Conservation (phyloP, 2,888 invertebrate genomes). For the Camptogramma bilineatum region DNA sequence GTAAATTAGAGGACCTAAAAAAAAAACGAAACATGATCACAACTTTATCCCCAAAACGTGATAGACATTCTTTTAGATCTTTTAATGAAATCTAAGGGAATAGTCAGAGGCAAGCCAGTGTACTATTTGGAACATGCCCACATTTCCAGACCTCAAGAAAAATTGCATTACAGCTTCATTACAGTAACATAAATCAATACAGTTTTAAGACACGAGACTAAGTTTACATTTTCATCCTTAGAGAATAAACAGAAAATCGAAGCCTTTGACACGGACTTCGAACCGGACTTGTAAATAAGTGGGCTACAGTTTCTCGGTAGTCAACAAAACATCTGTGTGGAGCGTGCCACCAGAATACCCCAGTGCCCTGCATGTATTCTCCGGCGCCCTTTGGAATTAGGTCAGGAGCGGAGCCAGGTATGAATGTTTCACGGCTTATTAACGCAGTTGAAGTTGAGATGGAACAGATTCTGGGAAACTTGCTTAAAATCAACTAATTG, state of each 20-base stretch:
- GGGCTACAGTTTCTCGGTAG: neutral
- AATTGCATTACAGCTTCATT: too few relatives aligned
- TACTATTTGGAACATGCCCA: too few relatives aligned
- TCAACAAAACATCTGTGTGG: neutral
- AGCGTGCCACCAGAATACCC: conserved; percentile 2
- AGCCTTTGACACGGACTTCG: neutral
- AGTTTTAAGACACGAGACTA: too few relatives aligned
- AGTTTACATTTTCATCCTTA: too few relatives aligned
- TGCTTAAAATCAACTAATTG: neutral
- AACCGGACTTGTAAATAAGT: neutral
- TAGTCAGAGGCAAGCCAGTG: too few relatives aligned
- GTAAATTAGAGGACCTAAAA: neutral
- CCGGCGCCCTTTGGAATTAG: conserved; percentile 66
- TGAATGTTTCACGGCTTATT: neutral
- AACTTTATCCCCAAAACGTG: too few relatives aligned
- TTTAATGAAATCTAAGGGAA: too few relatives aligned
- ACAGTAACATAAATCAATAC: too few relatives aligned
- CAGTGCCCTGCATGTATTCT: conserved; percentile 43
- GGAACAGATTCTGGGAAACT: neutral
- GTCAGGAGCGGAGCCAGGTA: conserved; percentile 55
- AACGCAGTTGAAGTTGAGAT: neutral
- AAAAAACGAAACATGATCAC: too few relatives aligned
- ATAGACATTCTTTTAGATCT: too few relatives aligned
- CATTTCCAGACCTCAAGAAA: too few relatives aligned
- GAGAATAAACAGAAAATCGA: too few relatives aligned